Evolutionary conservation across 2,888 invertebrate genomes (phyloP), one percentile per base, ranked within the genome.

Genomic region (Unio pictorum): DNA sequence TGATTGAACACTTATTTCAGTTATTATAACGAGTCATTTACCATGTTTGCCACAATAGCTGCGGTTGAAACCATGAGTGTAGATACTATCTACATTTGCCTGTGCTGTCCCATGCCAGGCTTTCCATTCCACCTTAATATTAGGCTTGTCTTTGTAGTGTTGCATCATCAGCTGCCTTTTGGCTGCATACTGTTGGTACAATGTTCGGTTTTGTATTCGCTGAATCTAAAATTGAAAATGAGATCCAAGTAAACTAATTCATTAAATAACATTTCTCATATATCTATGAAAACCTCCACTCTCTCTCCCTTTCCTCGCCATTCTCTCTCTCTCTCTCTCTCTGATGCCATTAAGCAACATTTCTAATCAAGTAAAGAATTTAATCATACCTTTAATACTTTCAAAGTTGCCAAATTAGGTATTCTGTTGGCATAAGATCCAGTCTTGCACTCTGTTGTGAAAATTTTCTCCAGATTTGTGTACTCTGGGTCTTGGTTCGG

Each of bases 21-120:
- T 11, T 11, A 8, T 45, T 45, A 45, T 45, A 8, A 45, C 8
- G 11, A 45, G 8, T 45, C 54, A 62, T 77, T 63, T 64, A 84
- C 84, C 84, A 75, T 85, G 76, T 55, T 73, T 72, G 3, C 83
- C 83, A 80, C 84, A 83, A 68, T 84, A 84, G 71, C 84, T 83
- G 55, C 84, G 76, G 74, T 87, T 86, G 69, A 86, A 87, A 8
- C 85, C 86, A 72, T 83, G 79, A 30, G 68, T 71, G 62, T 84
- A 82, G 61, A 86, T 84, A 66, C 81, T 83, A 18, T 72, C 60
- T 1, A 85, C 67, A n/a, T 76, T 73, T 1, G 72, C 69, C n/a
- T 69, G 66, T 56, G 70, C 68, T 17, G 85, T 83, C 8, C 86
- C 84, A 69, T 86, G 86, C 85, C 85, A 86, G 6, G 86, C 71